Base-by-base conservation (phyloP, 2,888 invertebrate genomes). In the Erebia ligea region DNA sequence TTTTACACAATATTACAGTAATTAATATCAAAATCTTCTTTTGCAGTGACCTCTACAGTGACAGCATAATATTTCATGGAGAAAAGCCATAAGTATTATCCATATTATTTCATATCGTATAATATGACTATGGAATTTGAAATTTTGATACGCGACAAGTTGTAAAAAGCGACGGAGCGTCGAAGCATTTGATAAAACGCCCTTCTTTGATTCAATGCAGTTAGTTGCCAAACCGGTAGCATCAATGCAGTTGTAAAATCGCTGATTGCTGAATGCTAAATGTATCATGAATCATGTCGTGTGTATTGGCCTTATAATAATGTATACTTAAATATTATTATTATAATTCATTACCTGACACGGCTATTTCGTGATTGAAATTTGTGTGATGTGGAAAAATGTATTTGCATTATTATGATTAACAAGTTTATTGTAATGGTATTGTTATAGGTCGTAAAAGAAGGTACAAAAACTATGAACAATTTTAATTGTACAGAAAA, bases 311-410 rank as follows among this genome's bases (percentile, higher is more conserved):
- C 10, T 17, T 10, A 19, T 17, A 10, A 19, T 10, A 54, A 73
- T 71, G 71, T 68, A 72, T 72, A 61, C 21, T 9, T 13, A 5
- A 72, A 71, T 17, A 48, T 62, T 45, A 62, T 62, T 48, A 62
- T 62, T 9, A 62, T 62, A 45, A 75, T 76, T 73, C 69, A 75
- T 73, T 71, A 70, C 74, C 67, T 70, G 70, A 70, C 68, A 66
- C 70, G 70, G 66, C 71, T 75, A 72, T 75, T 72, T 73, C 70
- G 65, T 76, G 70, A 76, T 75, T 76, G 72, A 76, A 72, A 73
- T 73, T 74, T 73, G 71, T 72, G 62, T 62, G 56, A 71, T 57
- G 68, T 70, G 45, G 69, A 69, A 71, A 71, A 70, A 64, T 58
- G 59, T 65, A 63, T 74, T 66, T 66, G 70, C 68, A 68, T 68